Conservation (phyloP, 2,113 vertebrate genomes). For the Erpornis zantholeuca region DNA sequence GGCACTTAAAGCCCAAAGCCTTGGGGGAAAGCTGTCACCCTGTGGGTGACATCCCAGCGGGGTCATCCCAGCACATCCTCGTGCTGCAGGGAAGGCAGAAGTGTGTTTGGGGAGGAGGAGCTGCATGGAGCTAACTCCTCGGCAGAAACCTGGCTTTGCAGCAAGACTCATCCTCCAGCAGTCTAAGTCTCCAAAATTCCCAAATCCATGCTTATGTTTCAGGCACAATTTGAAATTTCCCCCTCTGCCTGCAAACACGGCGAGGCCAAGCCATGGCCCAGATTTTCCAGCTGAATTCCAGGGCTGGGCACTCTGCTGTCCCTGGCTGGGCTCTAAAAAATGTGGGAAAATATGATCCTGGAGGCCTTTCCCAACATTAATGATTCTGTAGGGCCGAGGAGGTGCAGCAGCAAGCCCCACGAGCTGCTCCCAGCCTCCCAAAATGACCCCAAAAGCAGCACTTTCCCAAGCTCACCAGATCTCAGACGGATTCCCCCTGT, state of each 20-base stretch:
- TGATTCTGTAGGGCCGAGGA: neutral
- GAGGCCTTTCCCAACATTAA: neutral
- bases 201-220: fast-evolving
- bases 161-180: neutral
- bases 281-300: neutral
- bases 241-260: neutral
- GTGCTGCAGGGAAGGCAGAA: neutral
- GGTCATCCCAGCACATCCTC: neutral
- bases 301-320: neutral
- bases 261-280: neutral
- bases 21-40: neutral
- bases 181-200: neutral
- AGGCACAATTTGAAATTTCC: neutral
- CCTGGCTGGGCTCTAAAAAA: neutral
- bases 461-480: neutral
- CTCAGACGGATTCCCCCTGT: neutral
- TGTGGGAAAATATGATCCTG: fast-evolving
- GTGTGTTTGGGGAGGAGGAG: neutral
- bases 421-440: neutral
- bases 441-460: neutral
- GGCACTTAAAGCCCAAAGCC: too few relatives aligned
- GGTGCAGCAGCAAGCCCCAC: neutral
- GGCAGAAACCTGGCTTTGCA: neutral
- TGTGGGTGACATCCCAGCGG: neutral
- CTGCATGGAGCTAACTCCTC: fast-evolving